phyloP scores from a whole-genome alignment of 2,888 invertebrate genomes.

The Carterocephalus palaemon region DNA sequence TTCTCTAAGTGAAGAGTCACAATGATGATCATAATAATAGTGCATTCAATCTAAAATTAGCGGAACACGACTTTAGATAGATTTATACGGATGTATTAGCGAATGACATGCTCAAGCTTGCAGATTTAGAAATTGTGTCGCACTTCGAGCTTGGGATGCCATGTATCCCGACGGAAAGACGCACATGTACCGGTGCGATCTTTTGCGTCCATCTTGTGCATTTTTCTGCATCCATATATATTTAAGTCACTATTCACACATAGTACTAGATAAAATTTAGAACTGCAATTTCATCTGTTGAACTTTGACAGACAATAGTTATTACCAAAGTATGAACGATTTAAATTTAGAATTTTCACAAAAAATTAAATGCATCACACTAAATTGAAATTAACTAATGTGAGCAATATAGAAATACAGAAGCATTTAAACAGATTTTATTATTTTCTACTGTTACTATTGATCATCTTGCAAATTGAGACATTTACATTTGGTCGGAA shows the following conservation, averaged over 20 bases:
- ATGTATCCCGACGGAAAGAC: constrained; percentile 42
- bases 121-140: constrained; percentile 59
- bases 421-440: too few species aligned
- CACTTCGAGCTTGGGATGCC: constrained; percentile 38
- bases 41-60: constrained; percentile 61
- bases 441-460: too few species aligned
- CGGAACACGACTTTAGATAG: constrained; percentile 47
- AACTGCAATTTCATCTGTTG: too few species aligned
- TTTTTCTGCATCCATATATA: constrained; percentile 29
- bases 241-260: too few species aligned
- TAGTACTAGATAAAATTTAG: too few species aligned
- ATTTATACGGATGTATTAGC: constrained; percentile 47
- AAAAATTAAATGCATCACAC: neutral
- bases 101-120: constrained; percentile 48
- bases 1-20: neutral
- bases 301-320: too few species aligned
- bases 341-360: too few species aligned
- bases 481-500: too few species aligned
- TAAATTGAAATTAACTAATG: neutral
- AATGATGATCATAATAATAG: constrained; percentile 26
- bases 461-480: too few species aligned
- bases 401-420: neutral
- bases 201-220: constrained; percentile 60
- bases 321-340: too few species aligned
- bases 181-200: constrained; percentile 48